Evolutionary conservation across 2,797 vertebrate genomes (phyloP).

Genomic region (Protosalanx chinensis): DNA sequence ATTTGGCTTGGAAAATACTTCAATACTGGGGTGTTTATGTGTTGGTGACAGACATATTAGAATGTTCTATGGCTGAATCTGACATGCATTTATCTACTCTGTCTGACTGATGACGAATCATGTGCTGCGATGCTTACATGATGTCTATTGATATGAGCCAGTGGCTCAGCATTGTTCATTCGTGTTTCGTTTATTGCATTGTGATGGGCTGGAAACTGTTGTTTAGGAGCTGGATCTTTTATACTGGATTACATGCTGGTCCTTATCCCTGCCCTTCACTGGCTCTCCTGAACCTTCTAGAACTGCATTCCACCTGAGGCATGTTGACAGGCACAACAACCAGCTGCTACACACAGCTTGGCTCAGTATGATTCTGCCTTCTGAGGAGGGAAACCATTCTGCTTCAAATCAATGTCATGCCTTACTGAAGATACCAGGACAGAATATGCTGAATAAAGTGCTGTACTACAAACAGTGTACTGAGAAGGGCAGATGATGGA

Average conservation of each 20-base stretch:
- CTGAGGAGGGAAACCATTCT: conserved; percentile 32
- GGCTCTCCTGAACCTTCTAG: conserved; percentile 53
- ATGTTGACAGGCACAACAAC: conserved; percentile 48
- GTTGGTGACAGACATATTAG: conserved; percentile 25
- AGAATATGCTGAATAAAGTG: conserved; percentile 9
- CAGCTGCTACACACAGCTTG: conserved; percentile 51
- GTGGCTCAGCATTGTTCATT: conserved; percentile 30
- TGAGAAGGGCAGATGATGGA: conserved; percentile 36
- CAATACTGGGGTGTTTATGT: conserved; percentile 11
- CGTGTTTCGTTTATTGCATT: conserved; percentile 57
- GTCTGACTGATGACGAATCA: conserved; percentile 41
- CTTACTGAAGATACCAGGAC: conserved; percentile 43
- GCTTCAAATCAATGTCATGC: conserved; percentile 49
- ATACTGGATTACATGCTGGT: conserved; percentile 60
- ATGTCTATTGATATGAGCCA: conserved; percentile 48
- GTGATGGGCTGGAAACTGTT: conserved; percentile 50
- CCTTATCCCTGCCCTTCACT: conserved; percentile 47
- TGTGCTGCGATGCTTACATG: conserved; percentile 34
- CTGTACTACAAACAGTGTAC: conserved; percentile 2
- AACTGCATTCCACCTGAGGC: conserved; percentile 43
- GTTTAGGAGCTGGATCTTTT: conserved; percentile 54
- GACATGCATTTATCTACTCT: conserved; percentile 17
- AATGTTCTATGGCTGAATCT: conserved; percentile 16
- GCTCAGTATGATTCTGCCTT: not conserved
- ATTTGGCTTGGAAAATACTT: conserved; percentile 24